These are phyloP conservation scores for Muntiacus muntjak DNA, from an alignment of 2,113 vertebrate genomes.

Conservation along the genomic window DNA sequence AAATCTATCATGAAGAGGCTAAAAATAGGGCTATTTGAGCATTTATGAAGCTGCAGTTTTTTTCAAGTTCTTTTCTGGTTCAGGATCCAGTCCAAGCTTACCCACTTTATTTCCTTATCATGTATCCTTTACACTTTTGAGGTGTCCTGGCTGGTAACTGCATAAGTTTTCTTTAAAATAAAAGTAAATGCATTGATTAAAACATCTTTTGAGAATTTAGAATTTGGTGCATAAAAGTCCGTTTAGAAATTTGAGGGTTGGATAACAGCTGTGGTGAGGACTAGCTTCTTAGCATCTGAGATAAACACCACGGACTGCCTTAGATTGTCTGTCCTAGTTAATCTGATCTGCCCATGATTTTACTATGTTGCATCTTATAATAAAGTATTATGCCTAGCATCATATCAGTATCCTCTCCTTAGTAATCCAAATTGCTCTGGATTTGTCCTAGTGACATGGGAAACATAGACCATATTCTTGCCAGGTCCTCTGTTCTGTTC, in stretches of 20 bases:
- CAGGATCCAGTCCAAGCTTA: not conserved
- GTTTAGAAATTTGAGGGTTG: not conserved
- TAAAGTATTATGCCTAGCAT: not conserved
- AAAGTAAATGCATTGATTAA: not conserved
- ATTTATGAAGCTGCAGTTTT: not conserved
- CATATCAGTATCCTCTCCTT: not conserved
- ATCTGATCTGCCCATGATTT: not conserved
- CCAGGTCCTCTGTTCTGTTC: rapidly evolving
- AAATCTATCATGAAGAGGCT: not conserved
- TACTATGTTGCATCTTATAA: not conserved
- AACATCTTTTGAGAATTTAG: not conserved
- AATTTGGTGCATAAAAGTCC: not conserved
- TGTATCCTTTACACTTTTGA: not conserved
- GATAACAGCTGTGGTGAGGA: not conserved
- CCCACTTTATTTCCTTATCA: not conserved
- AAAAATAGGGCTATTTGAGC: not conserved
- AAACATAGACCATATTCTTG: not conserved
- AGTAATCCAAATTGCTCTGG: not conserved
- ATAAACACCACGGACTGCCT: not conserved
- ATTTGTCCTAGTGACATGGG: not conserved
- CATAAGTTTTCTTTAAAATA: not conserved
- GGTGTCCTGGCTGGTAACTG: not conserved
- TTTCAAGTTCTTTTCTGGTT: not conserved
- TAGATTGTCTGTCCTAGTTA: not conserved
- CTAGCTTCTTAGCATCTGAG: not conserved